These are phyloP conservation scores for Mythimna pallens DNA, from an alignment of 2,888 invertebrate species.

Conservation along the genomic window DNA sequence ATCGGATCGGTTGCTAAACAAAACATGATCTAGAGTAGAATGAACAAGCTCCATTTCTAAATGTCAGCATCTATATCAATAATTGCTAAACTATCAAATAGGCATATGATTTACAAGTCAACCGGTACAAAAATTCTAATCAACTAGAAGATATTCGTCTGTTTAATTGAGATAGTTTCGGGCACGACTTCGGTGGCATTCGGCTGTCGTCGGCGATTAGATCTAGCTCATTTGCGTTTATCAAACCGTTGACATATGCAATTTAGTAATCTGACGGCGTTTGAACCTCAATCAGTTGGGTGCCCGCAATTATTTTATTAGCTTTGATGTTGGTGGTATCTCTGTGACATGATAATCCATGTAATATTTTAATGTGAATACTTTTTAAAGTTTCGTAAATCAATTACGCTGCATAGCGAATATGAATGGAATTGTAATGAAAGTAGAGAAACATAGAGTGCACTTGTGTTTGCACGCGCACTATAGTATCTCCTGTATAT, in stretches of 20 bases:
- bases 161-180: conserved; percentile 66
- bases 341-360: conserved; percentile 38
- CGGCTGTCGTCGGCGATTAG: conserved; percentile 70
- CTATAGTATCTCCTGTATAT: not conserved
- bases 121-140: conserved; percentile 53
- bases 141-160: conserved; percentile 51
- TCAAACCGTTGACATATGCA: conserved; percentile 72
- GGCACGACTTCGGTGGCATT: conserved; percentile 73
- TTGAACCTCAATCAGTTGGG: conserved; percentile 63
- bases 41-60: not conserved
- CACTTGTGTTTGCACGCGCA: not conserved
- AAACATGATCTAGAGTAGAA: not conserved
- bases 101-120: conserved; percentile 48
- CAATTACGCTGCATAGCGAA: not conserved
- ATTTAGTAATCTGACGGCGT: conserved; percentile 71
- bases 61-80: conserved; percentile 36
- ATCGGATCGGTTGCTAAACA: conserved; percentile 29
- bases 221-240: conserved; percentile 73
- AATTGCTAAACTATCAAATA: conserved; percentile 48
- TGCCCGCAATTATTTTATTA: conserved; percentile 67
- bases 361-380: conserved; percentile 21
- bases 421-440: not conserved
- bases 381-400: conserved; percentile 16
- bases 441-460: not conserved
- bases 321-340: conserved; percentile 65